Evolutionary conservation across 2,888 invertebrate genomes (phyloP).

Genomic region (Rotaria socialis): DNA sequence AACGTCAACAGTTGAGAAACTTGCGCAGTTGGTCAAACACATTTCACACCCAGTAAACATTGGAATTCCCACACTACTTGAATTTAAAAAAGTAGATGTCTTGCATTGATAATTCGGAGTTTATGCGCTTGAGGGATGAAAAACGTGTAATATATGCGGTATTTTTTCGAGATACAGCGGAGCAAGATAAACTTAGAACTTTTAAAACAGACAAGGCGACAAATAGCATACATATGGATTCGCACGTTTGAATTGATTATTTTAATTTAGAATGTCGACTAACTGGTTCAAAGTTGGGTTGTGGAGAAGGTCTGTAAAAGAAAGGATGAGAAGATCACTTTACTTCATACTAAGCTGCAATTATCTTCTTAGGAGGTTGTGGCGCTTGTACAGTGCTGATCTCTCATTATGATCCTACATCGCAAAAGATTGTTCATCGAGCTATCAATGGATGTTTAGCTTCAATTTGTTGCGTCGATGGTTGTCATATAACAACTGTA

Average conservation of each 20-base stretch:
- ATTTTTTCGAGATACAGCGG: too few species aligned
- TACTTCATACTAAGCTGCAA: not conserved
- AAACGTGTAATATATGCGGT: too few species aligned
- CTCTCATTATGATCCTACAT: conserved; percentile 32
- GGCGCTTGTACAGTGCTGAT: conserved; percentile 44
- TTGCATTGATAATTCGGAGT: too few species aligned
- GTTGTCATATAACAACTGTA: conserved; percentile 56
- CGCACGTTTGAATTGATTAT: not conserved
- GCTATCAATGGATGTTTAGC: conserved; percentile 55
- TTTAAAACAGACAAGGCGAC: too few species aligned
- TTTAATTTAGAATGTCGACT: conserved; percentile 26
- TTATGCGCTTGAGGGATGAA: too few species aligned
- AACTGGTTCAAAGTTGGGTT: conserved; percentile 42
- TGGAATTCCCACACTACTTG: too few species aligned
- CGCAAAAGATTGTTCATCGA: conserved; percentile 50
- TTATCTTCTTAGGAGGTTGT: conserved; percentile 37
- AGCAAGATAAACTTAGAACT: too few species aligned
- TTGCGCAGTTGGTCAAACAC: too few species aligned
- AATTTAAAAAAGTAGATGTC: too few species aligned
- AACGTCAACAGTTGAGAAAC: too few species aligned
- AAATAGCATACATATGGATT: too few species aligned
- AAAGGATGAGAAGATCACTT: not conserved
- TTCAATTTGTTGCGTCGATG: conserved; percentile 55
- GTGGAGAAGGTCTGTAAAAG: conserved; percentile 39
- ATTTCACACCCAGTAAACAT: too few species aligned